A percentile compares a stretch with the other conserved stretches of the same genome.
Evolutionary conservation across 2,113 vertebrate genomes (phyloP).

Genomic region (Mohoua ochrocephala): DNA sequence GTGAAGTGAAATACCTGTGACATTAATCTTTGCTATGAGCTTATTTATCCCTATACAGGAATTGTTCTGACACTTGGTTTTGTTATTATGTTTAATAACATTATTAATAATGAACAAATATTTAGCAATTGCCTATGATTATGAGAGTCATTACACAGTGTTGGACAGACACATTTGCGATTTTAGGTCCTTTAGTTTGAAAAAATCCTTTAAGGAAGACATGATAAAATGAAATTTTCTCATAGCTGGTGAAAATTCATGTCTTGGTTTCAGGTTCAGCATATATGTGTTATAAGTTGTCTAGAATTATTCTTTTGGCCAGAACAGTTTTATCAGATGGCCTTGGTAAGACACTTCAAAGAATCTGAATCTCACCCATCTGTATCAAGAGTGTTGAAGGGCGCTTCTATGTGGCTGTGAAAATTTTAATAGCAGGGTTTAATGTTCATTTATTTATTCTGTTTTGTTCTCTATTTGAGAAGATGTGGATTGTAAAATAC

Average conservation of each 20-base stretch:
- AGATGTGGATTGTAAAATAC: background rate
- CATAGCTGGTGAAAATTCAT: background rate
- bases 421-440: background rate
- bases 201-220: background rate
- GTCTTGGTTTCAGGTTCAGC: background rate
- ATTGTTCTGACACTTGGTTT: background rate
- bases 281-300: background rate
- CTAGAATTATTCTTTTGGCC: background rate
- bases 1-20: background rate
- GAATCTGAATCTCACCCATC: background rate
- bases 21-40: background rate
- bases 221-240: background rate
- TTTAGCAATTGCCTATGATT: background rate
- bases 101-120: conserved; percentile 1
- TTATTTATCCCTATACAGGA: background rate
- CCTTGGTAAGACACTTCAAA: background rate
- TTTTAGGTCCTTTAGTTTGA: background rate
- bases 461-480: background rate
- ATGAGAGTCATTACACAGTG: background rate
- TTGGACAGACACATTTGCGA: background rate
- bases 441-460: background rate
- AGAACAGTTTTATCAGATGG: background rate
- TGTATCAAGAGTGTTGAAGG: background rate
- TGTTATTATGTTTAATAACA: background rate
- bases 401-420: background rate